Base-by-base conservation (phyloP, 2,113 vertebrate genomes). In the Anser cygnoides region DNA sequence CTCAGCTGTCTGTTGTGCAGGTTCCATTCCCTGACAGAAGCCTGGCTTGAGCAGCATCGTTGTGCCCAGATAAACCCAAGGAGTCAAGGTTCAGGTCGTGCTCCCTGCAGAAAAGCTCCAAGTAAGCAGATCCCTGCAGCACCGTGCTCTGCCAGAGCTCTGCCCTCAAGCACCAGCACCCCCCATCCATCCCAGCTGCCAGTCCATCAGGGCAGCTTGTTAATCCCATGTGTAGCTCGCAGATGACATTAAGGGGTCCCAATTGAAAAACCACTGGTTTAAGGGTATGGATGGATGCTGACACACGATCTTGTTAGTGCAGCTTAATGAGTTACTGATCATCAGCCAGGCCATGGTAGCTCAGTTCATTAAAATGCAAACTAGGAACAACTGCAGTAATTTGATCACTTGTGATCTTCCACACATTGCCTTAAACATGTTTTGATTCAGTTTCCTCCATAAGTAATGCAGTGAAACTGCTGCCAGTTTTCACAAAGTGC, bases 151-250 rank as follows among this genome's bases (percentile, higher is more conserved):
- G 5, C 71, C 35, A 52, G 43, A 25, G 28, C 23, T 9, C 46
- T 72, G 33, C 50, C 22, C 52, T 25, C 31, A 14, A 43, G 29
- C 59, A 23, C 43, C 52, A n/a, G 37, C 58, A 35, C 26, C 15
- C 1, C 0, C 46, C 5, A 4, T 15, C 44, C 71, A 55, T 2
- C 26, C 35, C 68, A 21, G 59, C n/a, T 62, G 26, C 8, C 31
- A 57, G 57, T 1, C 2, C 67, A 76, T 66, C n/a, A 44, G 57
- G 28, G 23, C 43, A 70, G 11, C 1, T 67, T 5, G 7, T 43
- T 18, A 11, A n/a, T 3, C 29, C 59, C 65, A 13, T 13, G 6
- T 10, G 29, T 35, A 73, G 17, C 54, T 66, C 3, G 3, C 28
- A 14, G 15, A 66, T 13, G 21, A 20, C 49, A 37, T 50, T 13